Percentiles rank a stretch among this genome's conserved stretches.
phyloP scores from a whole-genome alignment of 1,140 invertebrate genomes.

The Dolichoris vasculosae region DNA sequence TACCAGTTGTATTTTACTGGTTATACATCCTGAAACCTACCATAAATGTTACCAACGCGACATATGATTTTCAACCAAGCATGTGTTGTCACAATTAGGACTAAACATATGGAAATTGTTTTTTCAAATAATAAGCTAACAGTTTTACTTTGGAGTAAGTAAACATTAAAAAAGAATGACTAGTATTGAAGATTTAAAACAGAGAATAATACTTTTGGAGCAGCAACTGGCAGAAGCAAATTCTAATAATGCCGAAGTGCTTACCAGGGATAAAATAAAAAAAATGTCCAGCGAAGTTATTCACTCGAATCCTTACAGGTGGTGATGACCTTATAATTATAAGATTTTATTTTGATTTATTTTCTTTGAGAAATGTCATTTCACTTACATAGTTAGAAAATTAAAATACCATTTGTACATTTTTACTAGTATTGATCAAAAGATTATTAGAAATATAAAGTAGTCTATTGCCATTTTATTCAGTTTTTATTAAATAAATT shows the following conservation, averaged over 20 bases:
- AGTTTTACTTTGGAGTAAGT: not conserved
- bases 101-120: conserved; percentile 33
- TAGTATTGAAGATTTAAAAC: conserved; percentile 63
- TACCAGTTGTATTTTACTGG: not conserved
- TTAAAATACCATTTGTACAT: too few species aligned
- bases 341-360: not conserved
- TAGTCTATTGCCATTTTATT: not conserved
- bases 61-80: not conserved
- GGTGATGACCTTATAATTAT: not conserved
- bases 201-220: conserved; percentile 76
- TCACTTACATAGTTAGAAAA: conserved; percentile 49
- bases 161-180: conserved; percentile 56
- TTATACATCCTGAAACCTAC: not conserved
- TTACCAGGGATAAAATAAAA: conserved; percentile 74
- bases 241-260: conserved; percentile 60
- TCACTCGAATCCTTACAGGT: conserved; percentile 99
- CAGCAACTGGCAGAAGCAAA: conserved; percentile 73
- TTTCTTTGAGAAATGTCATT: not conserved
- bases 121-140: not conserved
- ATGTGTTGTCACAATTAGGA: not conserved
- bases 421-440: too few species aligned
- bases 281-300: conserved; percentile 91
- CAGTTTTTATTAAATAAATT: too few species aligned
- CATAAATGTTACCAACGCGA: not conserved
- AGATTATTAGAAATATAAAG: not conserved